Evolutionary conservation across 1,140 invertebrate species (phyloP), one percentile per base, ranked within the genome.

Genomic region (Plectus sambesii): DNA sequence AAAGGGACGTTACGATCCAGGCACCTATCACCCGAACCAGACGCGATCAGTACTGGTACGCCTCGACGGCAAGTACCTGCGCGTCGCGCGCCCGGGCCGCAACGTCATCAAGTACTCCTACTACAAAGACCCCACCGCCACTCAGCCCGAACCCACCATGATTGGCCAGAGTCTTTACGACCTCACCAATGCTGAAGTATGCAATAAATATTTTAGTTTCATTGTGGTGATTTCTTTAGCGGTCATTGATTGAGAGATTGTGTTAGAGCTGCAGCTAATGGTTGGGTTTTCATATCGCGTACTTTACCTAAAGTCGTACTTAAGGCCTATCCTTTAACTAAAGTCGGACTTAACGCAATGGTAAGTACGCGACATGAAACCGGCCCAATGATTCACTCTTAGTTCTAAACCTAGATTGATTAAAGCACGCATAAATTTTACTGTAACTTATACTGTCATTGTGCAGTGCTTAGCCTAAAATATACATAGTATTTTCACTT

Each of bases 31-130:
- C 60, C 80, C 90, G 22, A 81, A 81, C 20, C 75, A 81, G 51
- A 86, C 85, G 33, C 80, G 83, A 48, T 81, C 84, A n/a, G 81
- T 89, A 9, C 85, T 81, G 69, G 77, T 89, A 47, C 79, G 80
- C 60, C 71, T 93, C 9, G 83, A 89, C 12, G 71, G 84, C 81
- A 49, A 78, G 77, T 5, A 74, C 2, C 69, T 90, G 5, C 76
- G 81, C 38, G 73, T 93, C 50, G 84, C 82, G 44, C 79, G 83
- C 58, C 85, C 85, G 19, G 83, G 82, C 63, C 57, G 55, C 6
- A 69, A 73, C 26, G 77, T 90, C 53, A 79, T 84, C 3, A 88
- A 86, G 62, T 75, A 85, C 53, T 83, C 83, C 1, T 77, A 87
- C 58, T 87, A 83, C 79, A 82, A 85, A 68, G 86, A 92, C 66